A percentile compares a stretch with the other conserved stretches of the same genome.
Conservation (phyloP, 1,140 invertebrate species). For the Zaprionus vittiger region DNA sequence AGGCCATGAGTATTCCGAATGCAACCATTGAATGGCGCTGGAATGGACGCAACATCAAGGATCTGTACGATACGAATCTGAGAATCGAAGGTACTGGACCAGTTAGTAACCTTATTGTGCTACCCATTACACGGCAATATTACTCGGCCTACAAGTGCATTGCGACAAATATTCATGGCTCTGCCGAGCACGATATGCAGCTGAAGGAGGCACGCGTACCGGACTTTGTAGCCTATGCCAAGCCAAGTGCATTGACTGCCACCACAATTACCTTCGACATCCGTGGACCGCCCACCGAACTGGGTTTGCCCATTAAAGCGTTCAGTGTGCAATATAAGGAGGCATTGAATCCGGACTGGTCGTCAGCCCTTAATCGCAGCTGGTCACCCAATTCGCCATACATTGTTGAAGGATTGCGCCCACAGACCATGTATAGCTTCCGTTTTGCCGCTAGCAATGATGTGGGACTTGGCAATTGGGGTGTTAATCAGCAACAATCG, state of each 20-base stretch:
- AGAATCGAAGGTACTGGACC: slow-evolving; percentile 88
- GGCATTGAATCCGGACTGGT: slow-evolving; percentile 88
- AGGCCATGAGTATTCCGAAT: slow-evolving; percentile 92
- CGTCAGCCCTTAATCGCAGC: slow-evolving; percentile 88
- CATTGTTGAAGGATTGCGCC: slow-evolving; percentile 91
- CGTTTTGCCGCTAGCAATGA: slow-evolving; percentile 93
- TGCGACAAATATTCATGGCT: slow-evolving; percentile 91
- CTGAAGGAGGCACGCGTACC: slow-evolving; percentile 90
- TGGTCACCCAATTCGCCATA: slow-evolving; percentile 91
- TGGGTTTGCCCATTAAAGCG: slow-evolving; percentile 90
- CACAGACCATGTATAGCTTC: slow-evolving; percentile 92
- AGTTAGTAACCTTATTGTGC: slow-evolving; percentile 88
- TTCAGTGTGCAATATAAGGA: slow-evolving; percentile 91
- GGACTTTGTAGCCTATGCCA: slow-evolving; percentile 85
- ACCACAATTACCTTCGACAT: slow-evolving; percentile 93
- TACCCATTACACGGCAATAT: slow-evolving; percentile 87
- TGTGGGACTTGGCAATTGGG: slow-evolving; percentile 92
- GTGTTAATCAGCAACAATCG: slow-evolving; percentile 85
- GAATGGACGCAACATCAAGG: slow-evolving; percentile 85
- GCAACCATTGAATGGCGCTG: slow-evolving; percentile 94
- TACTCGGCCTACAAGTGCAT: slow-evolving; percentile 93
- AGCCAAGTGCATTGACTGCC: slow-evolving; percentile 89
- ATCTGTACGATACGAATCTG: slow-evolving; percentile 86
- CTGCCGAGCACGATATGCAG: slow-evolving; percentile 87
- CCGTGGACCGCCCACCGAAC: slow-evolving; percentile 88